Conservation (phyloP, 2,113 vertebrate genomes). For the Prionailurus bengalensis region DNA sequence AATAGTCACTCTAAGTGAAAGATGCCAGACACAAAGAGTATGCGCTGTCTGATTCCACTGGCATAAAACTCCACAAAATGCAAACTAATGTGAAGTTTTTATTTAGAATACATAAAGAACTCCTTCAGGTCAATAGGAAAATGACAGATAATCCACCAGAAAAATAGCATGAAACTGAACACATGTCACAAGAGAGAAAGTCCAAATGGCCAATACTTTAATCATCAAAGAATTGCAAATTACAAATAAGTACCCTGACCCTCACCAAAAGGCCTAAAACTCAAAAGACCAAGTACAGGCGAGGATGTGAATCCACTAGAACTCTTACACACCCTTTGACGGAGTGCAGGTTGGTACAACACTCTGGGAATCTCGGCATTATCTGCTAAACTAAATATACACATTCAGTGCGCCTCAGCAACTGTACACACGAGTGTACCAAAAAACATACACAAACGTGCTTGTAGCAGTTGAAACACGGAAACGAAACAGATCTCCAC, state of each 20-base stretch:
- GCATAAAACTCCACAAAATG: neutral
- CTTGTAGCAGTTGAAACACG: neutral
- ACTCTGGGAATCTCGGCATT: neutral
- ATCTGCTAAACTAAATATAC: neutral
- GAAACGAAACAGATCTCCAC: too few species aligned
- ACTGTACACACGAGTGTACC: fast-evolving
- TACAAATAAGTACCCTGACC: fast-evolving
- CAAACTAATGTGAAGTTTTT: neutral
- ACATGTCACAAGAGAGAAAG: neutral
- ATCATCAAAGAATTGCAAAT: fast-evolving
- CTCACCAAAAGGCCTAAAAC: neutral
- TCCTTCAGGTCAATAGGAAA: neutral
- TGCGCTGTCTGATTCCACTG: neutral
- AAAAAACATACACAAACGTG: neutral
- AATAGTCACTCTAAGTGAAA: neutral
- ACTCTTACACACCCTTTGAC: fast-evolving
- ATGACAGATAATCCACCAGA: neutral
- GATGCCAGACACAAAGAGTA: neutral
- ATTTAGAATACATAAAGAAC: neutral
- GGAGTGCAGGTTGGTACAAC: neutral
- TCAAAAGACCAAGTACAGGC: neutral
- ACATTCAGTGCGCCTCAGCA: neutral
- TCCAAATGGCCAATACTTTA: neutral
- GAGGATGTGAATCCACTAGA: neutral
- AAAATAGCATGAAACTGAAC: neutral